A percentile compares a stretch with the other conserved stretches of the same genome.
Conservation (phyloP, 2,113 vertebrate genomes). For the Caranx ignobilis region DNA sequence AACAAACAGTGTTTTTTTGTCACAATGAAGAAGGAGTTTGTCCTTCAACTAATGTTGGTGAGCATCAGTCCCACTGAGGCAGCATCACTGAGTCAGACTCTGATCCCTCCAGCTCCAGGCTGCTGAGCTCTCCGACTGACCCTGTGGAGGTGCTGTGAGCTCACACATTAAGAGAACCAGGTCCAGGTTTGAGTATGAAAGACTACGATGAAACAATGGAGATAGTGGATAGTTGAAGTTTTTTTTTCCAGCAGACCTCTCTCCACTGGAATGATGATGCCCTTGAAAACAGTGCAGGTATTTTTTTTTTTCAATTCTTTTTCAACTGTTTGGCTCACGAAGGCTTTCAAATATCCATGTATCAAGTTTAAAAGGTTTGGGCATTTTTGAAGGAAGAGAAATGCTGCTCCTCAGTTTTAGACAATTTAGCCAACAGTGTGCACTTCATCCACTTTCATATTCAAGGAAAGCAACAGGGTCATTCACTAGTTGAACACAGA, state of each 20-base stretch:
- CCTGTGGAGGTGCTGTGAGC: slow-evolving; percentile 24
- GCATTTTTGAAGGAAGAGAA: too few species aligned
- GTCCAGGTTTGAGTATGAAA: slow-evolving; percentile 1
- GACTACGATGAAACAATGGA: neutral
- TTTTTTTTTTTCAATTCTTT: neutral
- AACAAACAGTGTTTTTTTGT: neutral
- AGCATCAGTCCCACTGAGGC: neutral
- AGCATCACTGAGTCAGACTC: slow-evolving; percentile 3
- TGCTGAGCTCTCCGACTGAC: slow-evolving; percentile 17
- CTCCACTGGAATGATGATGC: too few species aligned
- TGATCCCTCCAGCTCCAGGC: slow-evolving; percentile 25
- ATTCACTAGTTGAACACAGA: neutral
- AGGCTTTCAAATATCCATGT: too few species aligned
- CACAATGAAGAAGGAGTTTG: slow-evolving; percentile 7
- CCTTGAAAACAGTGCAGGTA: neutral
- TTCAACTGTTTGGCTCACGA: too few species aligned
- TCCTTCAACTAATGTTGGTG: slow-evolving; percentile 14
- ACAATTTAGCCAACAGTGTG: too few species aligned
- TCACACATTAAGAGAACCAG: neutral
- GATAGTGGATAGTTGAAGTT: too few species aligned
- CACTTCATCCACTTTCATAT: too few species aligned
- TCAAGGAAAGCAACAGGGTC: neutral
- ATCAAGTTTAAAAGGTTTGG: too few species aligned
- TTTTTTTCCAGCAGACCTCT: too few species aligned
- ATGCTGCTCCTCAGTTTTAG: too few species aligned